phyloP scores from a whole-genome alignment of 1,140 invertebrate genomes.

The Parasteatoda tepidariorum region DNA sequence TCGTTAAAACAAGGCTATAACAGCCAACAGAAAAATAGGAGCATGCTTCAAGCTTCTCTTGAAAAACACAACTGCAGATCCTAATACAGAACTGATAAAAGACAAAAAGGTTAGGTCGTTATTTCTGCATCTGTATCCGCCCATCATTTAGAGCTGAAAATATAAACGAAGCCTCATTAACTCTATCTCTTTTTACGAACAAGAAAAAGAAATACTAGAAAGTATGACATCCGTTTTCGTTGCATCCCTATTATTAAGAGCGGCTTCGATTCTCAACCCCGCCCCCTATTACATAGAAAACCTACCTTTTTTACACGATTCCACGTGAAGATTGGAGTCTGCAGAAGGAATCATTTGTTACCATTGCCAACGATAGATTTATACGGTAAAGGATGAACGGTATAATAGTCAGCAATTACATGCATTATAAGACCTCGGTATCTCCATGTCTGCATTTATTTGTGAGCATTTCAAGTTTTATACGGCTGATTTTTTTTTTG shows the following conservation, averaged over 20 bases:
- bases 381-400: constrained; percentile 39
- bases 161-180: constrained; percentile 44
- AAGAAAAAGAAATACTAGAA: constrained; percentile 51
- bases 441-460: constrained; percentile 27
- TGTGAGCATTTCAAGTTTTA: constrained; percentile 3
- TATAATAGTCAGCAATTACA: constrained; percentile 57
- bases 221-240: constrained; percentile 50
- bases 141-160: constrained; percentile 19
- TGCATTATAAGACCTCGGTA: constrained; percentile 50
- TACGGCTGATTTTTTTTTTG: neutral
- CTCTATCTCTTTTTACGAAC: neutral
- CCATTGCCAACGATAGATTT: neutral
- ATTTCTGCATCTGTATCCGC: constrained; percentile 52
- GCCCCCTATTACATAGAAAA: constrained; percentile 48
- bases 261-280: constrained; percentile 40
- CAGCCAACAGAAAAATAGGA: neutral
- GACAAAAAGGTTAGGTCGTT: constrained; percentile 39
- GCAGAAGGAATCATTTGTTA: constrained; percentile 32
- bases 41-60: neutral
- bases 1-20: constrained; percentile 43
- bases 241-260: constrained; percentile 40
- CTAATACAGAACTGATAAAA: neutral
- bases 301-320: constrained; percentile 49
- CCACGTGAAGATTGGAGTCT: constrained; percentile 11
- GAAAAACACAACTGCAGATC: neutral